These are phyloP conservation scores for Polypterus senegalus DNA, from an alignment of 2,113 vertebrate species.

Conservation along the genomic window DNA sequence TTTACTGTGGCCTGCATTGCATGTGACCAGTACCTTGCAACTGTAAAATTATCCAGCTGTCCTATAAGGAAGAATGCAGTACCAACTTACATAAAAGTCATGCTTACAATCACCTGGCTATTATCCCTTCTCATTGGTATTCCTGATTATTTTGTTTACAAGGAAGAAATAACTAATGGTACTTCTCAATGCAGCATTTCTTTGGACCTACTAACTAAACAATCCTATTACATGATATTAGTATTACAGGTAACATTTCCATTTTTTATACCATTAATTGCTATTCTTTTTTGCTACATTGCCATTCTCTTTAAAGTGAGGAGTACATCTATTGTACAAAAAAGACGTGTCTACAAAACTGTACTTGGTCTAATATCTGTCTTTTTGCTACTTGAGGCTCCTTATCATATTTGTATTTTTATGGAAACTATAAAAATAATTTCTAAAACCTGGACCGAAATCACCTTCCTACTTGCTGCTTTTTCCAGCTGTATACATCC, in stretches of 20 bases:
- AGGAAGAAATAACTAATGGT: accelerated
- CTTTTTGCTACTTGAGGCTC: conserved; percentile 40
- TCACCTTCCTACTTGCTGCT: not conserved
- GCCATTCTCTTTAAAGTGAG: not conserved
- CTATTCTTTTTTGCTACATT: conserved; percentile 37
- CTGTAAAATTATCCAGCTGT: conserved; percentile 35
- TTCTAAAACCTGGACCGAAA: not conserved
- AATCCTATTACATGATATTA: conserved; percentile 12
- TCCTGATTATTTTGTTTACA: conserved; percentile 34
- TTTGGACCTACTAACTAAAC: not conserved
- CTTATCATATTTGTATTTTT: conserved; percentile 32
- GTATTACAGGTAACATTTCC: conserved; percentile 31
- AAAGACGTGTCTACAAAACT: conserved; percentile 39
- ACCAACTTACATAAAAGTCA: conserved; percentile 17
- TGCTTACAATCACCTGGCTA: conserved; percentile 27
- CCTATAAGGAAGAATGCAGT: conserved; percentile 17
- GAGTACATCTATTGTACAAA: conserved; percentile 24
- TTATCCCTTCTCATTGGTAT: conserved; percentile 27
- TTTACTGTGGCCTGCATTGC: conserved; percentile 40
- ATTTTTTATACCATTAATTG: conserved; percentile 35
- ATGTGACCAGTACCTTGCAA: conserved; percentile 31
- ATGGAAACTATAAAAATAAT: not conserved
- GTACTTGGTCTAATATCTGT: conserved; percentile 30
- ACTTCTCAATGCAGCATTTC: conserved; percentile 6
- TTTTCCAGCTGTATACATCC: conserved; percentile 37